Evolutionary conservation across 2,888 invertebrate species (phyloP).

Genomic region (Brachyptera putata): DNA sequence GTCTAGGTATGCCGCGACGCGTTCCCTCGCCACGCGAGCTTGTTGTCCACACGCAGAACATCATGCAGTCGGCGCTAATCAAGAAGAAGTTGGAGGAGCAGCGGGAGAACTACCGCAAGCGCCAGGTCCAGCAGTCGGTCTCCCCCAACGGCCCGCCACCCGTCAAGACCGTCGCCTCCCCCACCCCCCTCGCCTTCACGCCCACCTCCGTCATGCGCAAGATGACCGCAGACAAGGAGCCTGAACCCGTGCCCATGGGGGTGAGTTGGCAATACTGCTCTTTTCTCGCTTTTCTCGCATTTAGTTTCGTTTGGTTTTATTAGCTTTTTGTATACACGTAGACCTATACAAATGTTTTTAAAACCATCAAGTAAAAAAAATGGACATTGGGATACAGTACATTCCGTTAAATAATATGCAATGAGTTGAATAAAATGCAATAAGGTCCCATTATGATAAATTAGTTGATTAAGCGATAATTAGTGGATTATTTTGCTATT

Average conservation of each 20-base stretch:
- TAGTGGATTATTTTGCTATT: no score
- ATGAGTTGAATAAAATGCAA: no score
- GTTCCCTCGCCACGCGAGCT: constrained; percentile 81
- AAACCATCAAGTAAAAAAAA: no score
- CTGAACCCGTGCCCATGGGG: constrained; percentile 46
- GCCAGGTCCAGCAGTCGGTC: constrained; percentile 52
- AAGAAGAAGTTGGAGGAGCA: constrained; percentile 88
- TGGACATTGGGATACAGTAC: no score
- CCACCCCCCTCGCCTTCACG: constrained; percentile 79
- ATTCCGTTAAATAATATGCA: no score
- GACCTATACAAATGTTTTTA: no score
- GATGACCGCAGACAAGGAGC: constrained; percentile 88
- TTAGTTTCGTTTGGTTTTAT: no score
- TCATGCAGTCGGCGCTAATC: constrained; percentile 80
- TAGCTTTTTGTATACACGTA: no score
- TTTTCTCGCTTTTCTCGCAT: neutral
- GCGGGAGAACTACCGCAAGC: constrained; percentile 74
- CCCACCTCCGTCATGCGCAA: constrained; percentile 91
- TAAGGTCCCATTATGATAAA: no score
- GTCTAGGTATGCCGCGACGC: constrained; percentile 62
- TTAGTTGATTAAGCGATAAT: no score
- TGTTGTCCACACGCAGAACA: constrained; percentile 78
- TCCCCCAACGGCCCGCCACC: constrained; percentile 22
- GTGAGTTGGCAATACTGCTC: neutral
- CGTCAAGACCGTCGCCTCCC: constrained; percentile 52